phyloP scores from a whole-genome alignment of 2,888 invertebrate genomes.

The Rosalia funebris region DNA sequence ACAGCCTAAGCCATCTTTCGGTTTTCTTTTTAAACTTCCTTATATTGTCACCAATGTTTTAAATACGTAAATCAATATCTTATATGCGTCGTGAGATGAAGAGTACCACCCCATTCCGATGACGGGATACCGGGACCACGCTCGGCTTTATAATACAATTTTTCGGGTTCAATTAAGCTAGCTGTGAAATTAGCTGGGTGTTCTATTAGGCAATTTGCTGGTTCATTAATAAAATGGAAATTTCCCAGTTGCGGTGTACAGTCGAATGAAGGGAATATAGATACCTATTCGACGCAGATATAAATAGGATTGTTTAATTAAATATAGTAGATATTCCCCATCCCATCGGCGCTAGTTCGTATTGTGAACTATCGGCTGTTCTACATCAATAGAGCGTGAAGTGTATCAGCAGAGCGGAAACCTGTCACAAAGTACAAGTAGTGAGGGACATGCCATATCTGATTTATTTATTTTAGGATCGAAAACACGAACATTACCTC shows the following conservation, averaged over 20 bases:
- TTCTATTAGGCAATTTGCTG: slow-evolving; percentile 35
- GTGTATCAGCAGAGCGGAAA: slow-evolving; percentile 43
- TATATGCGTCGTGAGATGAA: too few species aligned
- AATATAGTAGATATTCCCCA: slow-evolving; percentile 26
- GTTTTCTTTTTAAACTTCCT: too few species aligned
- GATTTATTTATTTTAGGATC: slow-evolving; percentile 34
- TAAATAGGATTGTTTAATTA: slow-evolving; percentile 35
- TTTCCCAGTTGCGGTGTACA: slow-evolving; percentile 34
- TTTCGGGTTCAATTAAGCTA: slow-evolving; percentile 29
- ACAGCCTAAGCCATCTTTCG: too few species aligned
- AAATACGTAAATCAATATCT: too few species aligned
- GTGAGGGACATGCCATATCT: slow-evolving; percentile 36
- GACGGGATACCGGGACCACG: too few species aligned
- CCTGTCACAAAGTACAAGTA: slow-evolving; percentile 45
- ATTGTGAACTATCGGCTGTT: slow-evolving; percentile 46
- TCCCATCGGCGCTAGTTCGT: slow-evolving; percentile 28
- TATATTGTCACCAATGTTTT: too few species aligned
- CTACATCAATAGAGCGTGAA: slow-evolving; percentile 48
- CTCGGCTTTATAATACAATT: too few species aligned
- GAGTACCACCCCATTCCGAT: too few species aligned
- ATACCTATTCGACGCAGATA: slow-evolving; percentile 20
- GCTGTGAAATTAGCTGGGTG: slow-evolving; percentile 35
- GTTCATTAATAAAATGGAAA: slow-evolving; percentile 37
- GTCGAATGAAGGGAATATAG: slow-evolving; percentile 25
- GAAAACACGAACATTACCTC: slow-evolving; percentile 14